phyloP scores from a whole-genome alignment of 2,113 vertebrate species.

The Chloropsis hardwickii region DNA sequence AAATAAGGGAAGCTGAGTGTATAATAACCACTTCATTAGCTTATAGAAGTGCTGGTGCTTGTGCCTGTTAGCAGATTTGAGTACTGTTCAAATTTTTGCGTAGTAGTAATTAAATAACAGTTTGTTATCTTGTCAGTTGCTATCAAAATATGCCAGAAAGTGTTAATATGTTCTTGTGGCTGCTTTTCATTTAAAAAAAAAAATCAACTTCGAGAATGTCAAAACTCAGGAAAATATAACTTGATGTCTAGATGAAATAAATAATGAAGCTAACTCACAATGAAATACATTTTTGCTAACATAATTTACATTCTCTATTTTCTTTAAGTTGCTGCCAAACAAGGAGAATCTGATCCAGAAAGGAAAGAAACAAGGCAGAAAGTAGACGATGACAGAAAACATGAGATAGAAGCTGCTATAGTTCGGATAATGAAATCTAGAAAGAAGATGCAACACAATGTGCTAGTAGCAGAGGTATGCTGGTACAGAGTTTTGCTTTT shows the following conservation, averaged over 20 bases:
- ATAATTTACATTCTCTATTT: slow-evolving; percentile 1
- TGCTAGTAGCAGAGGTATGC: slow-evolving; percentile 93
- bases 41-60: neutral
- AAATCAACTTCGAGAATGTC: neutral
- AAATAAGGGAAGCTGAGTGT: neutral
- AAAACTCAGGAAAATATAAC: slow-evolving; percentile 17
- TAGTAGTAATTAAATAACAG: neutral
- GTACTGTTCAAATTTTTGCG: neutral
- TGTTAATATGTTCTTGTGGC: slow-evolving; percentile 18
- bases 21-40: neutral
- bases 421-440: slow-evolving; percentile 98
- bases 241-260: slow-evolving; percentile 33
- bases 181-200: neutral
- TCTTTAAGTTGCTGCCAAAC: slow-evolving; percentile 92
- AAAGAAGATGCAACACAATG: slow-evolving; percentile 98
- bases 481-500: neutral
- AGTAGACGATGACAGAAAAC: slow-evolving; percentile 98
- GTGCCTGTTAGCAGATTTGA: neutral
- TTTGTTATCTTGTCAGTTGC: slow-evolving; percentile 54
- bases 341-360: slow-evolving; percentile 96
- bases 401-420: slow-evolving; percentile 97
- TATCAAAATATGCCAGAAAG: slow-evolving; percentile 33
- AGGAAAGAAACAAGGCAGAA: slow-evolving; percentile 96
- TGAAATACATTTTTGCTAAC: neutral
- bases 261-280: neutral